Conservation (phyloP, 2,797 vertebrate species). For the Hydrophis major region DNA sequence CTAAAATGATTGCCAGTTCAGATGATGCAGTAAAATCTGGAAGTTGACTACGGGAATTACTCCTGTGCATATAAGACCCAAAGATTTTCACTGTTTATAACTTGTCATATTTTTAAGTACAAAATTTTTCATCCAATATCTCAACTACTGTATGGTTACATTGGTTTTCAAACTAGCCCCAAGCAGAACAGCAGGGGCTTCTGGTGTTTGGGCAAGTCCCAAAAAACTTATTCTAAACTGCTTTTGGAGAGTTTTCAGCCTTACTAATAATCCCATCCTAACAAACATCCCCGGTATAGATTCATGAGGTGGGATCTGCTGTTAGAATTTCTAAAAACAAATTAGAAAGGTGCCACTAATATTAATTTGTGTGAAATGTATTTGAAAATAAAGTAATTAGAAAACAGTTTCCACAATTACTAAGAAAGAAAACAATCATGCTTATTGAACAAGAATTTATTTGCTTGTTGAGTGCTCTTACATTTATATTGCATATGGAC, state of each 20-base stretch:
- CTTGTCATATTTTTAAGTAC: background rate
- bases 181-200: background rate
- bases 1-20: background rate
- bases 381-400: conserved; percentile 23
- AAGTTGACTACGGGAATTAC: background rate
- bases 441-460: background rate
- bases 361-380: conserved; percentile 10
- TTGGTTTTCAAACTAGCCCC: background rate
- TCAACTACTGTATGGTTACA: background rate
- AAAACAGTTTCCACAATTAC: background rate
- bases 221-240: background rate
- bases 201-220: background rate
- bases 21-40: background rate
- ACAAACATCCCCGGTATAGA: background rate
- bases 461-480: background rate
- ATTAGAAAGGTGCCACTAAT: conserved; percentile 3
- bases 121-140: background rate
- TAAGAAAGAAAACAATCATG: background rate
- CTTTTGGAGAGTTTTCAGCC: background rate
- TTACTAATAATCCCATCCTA: background rate
- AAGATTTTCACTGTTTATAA: background rate
- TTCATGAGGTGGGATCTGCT: background rate
- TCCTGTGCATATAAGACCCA: background rate
- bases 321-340: background rate
- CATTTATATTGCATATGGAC: background rate